Percentiles rank a stretch among this genome's conserved stretches.
These are phyloP conservation scores for Imbricaverruca yamaguchii DNA, from an alignment of 2,888 invertebrate genomes.

Conservation along the genomic window DNA sequence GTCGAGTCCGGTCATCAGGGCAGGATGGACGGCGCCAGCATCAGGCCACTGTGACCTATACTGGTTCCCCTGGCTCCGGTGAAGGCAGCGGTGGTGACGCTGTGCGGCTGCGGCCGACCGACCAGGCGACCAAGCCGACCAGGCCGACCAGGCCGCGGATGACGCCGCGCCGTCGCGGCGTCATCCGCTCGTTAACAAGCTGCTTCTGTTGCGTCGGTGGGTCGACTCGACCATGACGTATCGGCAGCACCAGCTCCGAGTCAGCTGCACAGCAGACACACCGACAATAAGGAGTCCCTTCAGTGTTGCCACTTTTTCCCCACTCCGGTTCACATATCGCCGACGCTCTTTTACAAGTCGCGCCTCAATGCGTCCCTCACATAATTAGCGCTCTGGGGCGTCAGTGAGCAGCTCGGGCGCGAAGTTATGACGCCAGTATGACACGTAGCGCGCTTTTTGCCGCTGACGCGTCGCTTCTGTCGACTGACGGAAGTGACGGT, in stretches of 20 bases:
- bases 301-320: background rate
- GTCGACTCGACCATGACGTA: background rate
- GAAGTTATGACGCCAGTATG: conserved; percentile 9
- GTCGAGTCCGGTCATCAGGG: no score
- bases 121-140: no score
- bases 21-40: no score
- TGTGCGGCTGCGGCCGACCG: no score
- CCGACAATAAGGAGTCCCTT: background rate
- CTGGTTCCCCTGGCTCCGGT: no score
- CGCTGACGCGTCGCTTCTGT: background rate
- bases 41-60: no score
- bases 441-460: conserved; percentile 14
- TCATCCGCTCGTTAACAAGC: background rate
- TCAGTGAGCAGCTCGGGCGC: background rate
- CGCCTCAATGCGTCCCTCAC: background rate
- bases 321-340: conserved; percentile 3
- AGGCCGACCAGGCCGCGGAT: no score
- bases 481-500: conserved; percentile 6
- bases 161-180: background rate
- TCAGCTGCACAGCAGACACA: background rate
- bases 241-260: background rate
- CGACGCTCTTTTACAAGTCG: conserved; percentile 12
- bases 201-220: no score
- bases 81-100: no score
- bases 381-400: background rate